Conservation (phyloP, 2,888 invertebrate species). For the Nasonia oneida region DNA sequence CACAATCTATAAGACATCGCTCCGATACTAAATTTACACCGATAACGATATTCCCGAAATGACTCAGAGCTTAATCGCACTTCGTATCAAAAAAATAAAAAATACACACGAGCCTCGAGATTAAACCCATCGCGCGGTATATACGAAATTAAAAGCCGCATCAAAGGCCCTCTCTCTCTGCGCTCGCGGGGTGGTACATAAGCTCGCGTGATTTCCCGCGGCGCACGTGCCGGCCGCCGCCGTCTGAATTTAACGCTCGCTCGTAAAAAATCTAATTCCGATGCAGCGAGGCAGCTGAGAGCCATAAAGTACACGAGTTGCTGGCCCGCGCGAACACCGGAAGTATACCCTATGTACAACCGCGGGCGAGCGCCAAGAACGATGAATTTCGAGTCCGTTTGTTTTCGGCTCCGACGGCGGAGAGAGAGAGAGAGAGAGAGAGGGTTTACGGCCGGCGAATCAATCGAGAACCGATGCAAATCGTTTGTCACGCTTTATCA, state of each 20-base stretch:
- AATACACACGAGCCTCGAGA: neutral
- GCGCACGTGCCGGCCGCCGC: neutral
- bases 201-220: neutral
- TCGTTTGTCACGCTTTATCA: conserved; percentile 41
- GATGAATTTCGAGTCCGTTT: conserved; percentile 30
- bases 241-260: conserved; percentile 47
- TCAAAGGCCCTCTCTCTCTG: neutral
- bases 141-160: neutral
- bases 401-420: conserved; percentile 2
- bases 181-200: neutral
- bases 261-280: conserved; percentile 62
- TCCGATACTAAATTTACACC: no score
- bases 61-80: no score
- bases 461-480: conserved; percentile 15
- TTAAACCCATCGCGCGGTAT: neutral
- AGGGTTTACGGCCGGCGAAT: conserved; percentile 14
- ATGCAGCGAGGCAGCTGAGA: neutral
- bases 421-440: neutral
- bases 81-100: no score
- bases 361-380: neutral
- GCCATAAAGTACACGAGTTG: neutral
- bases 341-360: neutral
- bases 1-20: no score
- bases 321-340: neutral
- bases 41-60: no score